A percentile compares a stretch with the other conserved stretches of the same genome.
phyloP scores from a whole-genome alignment of 2,888 invertebrate genomes.

The Cryptus viduatorius region DNA sequence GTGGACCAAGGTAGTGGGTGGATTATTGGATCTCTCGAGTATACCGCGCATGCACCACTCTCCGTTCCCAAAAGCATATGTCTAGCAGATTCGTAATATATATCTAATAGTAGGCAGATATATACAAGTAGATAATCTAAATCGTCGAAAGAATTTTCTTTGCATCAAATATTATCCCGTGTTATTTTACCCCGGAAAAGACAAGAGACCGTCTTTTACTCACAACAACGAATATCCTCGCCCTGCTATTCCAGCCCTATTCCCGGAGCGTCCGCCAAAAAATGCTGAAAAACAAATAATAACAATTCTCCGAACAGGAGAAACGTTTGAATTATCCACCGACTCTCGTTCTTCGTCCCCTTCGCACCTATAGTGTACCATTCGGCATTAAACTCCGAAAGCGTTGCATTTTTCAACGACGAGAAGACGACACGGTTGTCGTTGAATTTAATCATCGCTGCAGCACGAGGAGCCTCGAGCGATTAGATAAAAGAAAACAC shows the following conservation, averaged over 20 bases:
- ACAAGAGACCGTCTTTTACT: constrained; percentile 75
- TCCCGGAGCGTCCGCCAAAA: constrained; percentile 78
- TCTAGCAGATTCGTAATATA: constrained; percentile 6
- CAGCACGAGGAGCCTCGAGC: not conserved
- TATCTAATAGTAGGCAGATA: not conserved
- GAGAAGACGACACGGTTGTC: not conserved
- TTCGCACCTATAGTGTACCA: constrained; percentile 11
- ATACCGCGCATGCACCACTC: constrained; percentile 71
- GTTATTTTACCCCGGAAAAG: constrained; percentile 50
- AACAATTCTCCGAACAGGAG: constrained; percentile 28
- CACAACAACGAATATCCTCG: constrained; percentile 82
- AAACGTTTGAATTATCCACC: constrained; percentile 13
- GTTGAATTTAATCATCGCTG: not conserved
- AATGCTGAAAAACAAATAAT: constrained; percentile 78
- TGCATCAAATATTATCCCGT: not conserved
- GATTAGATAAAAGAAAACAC: not conserved
- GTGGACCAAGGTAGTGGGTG: constrained; percentile 61
- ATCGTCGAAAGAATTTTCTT: not conserved
- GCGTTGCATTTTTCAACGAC: constrained; percentile 19
- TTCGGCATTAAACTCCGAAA: constrained; percentile 18
- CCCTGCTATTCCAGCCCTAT: constrained; percentile 74
- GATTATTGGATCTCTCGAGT: constrained; percentile 58
- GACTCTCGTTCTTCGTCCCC: not conserved
- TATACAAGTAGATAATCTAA: constrained; percentile 11
- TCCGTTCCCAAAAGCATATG: constrained; percentile 40